Conservation (phyloP, 2,888 invertebrate genomes). For the Pollenia labialis region DNA sequence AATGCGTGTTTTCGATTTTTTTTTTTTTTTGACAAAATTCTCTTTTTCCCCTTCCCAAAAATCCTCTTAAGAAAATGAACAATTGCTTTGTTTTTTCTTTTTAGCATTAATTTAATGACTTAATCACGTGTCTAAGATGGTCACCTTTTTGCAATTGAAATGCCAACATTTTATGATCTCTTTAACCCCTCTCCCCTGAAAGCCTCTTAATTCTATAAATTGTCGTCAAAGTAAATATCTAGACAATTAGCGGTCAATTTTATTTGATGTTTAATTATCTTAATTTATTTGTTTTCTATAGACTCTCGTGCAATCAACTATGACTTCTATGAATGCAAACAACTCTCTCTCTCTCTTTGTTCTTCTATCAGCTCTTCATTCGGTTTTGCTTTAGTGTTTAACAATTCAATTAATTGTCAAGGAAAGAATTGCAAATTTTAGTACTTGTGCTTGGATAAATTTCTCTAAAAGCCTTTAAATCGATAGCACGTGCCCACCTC, state of each 20-base stretch:
- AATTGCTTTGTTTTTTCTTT: slow-evolving; percentile 50
- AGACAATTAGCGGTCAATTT: slow-evolving; percentile 72
- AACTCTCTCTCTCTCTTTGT: not conserved
- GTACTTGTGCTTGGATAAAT: not conserved
- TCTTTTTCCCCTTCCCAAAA: not conserved
- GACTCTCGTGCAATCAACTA: not conserved
- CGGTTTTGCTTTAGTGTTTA: slow-evolving; percentile 7
- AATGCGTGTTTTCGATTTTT: slow-evolving; percentile 55
- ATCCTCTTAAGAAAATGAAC: slow-evolving; percentile 20
- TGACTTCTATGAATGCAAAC: not conserved
- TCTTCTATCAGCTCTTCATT: not conserved
- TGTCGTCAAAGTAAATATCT: slow-evolving; percentile 67
- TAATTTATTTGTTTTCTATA: slow-evolving; percentile 36
- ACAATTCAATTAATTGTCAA: slow-evolving; percentile 53
- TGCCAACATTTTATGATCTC: slow-evolving; percentile 54
- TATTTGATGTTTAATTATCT: slow-evolving; percentile 68
- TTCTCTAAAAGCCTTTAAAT: slow-evolving; percentile 29
- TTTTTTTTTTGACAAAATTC: slow-evolving; percentile 35
- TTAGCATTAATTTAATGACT: slow-evolving; percentile 69
- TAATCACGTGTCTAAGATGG: slow-evolving; percentile 72
- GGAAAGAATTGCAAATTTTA: slow-evolving; percentile 59
- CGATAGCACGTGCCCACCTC: slow-evolving; percentile 29
- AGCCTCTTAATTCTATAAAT: slow-evolving; percentile 12
- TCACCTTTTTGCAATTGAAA: slow-evolving; percentile 66
- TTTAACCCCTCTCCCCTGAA: not conserved